A percentile compares a stretch with the other conserved stretches of the same genome.
Evolutionary conservation across 1,140 invertebrate genomes (phyloP).

Genomic region (Habropoda laboriosa): DNA sequence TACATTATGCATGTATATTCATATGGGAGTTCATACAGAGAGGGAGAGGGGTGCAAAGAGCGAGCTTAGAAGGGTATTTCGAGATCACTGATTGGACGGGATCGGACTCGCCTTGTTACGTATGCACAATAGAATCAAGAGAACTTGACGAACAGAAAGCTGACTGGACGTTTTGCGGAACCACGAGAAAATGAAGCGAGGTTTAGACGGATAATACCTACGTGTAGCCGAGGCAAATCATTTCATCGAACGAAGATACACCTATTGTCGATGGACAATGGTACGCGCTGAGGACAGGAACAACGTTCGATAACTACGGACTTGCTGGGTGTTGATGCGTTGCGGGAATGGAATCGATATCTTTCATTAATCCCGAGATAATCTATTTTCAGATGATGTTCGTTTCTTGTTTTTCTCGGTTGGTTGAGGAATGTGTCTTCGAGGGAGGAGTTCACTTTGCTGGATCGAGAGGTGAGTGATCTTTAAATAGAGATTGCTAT

Average conservation of each 20-base stretch:
- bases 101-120: slow-evolving; percentile 13
- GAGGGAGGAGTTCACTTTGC: too few species aligned
- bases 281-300: not conserved
- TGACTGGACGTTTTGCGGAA: slow-evolving; percentile 39
- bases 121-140: slow-evolving; percentile 25
- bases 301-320: not conserved
- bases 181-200: slow-evolving; percentile 10
- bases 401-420: too few species aligned
- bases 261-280: slow-evolving; percentile 20
- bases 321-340: not conserved
- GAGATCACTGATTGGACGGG: slow-evolving; percentile 20
- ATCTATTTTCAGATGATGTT: too few species aligned
- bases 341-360: not conserved
- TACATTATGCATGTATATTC: slow-evolving; percentile 52
- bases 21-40: not conserved
- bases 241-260: slow-evolving; percentile 10
- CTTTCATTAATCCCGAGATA: too few species aligned
- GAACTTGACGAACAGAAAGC: slow-evolving; percentile 1
- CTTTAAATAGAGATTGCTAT: too few species aligned
- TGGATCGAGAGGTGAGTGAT: too few species aligned
- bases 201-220: not conserved
- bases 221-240: slow-evolving; percentile 5
- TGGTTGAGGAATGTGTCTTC: too few species aligned
- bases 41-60: not conserved
- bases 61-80: slow-evolving; percentile 29